These are phyloP conservation scores for Phortica okadai DNA, from an alignment of 2,888 invertebrate genomes.

Conservation along the genomic window DNA sequence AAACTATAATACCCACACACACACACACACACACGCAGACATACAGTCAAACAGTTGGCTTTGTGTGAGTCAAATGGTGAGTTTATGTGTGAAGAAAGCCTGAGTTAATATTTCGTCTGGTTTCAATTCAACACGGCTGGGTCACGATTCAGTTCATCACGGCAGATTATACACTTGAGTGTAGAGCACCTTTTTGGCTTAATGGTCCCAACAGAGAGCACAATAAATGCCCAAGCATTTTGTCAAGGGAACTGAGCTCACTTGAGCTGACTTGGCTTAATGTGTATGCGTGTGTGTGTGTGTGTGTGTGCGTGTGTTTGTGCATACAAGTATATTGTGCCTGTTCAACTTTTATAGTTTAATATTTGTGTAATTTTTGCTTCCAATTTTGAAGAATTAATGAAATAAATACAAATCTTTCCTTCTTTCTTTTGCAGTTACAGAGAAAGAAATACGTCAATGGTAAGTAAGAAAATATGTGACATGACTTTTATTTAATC, in stretches of 20 bases:
- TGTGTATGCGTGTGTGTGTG: background rate
- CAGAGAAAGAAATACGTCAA: slow-evolving; percentile 74
- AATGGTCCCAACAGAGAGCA: background rate
- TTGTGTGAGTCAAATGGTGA: background rate
- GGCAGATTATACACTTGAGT: slow-evolving; percentile 22
- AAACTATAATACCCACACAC: background rate
- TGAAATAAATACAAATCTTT: background rate
- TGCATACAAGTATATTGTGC: background rate
- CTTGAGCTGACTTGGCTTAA: background rate
- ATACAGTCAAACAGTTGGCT: background rate
- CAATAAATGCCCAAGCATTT: background rate
- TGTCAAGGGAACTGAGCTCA: background rate
- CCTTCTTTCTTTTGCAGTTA: slow-evolving; percentile 59
- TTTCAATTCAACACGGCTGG: background rate
- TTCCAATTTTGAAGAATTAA: no score
- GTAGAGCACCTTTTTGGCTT: slow-evolving; percentile 15
- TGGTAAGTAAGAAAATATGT: slow-evolving; percentile 62
- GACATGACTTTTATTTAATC: background rate
- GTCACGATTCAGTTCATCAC: slow-evolving; percentile 9
- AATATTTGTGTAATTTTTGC: background rate
- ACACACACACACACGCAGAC: background rate
- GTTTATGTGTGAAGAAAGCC: background rate
- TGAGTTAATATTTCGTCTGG: background rate
- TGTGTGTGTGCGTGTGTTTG: background rate
- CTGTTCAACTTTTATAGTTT: background rate